Evolutionary conservation across 1,140 invertebrate species (phyloP).

Genomic region (Neodiprion virginianus): DNA sequence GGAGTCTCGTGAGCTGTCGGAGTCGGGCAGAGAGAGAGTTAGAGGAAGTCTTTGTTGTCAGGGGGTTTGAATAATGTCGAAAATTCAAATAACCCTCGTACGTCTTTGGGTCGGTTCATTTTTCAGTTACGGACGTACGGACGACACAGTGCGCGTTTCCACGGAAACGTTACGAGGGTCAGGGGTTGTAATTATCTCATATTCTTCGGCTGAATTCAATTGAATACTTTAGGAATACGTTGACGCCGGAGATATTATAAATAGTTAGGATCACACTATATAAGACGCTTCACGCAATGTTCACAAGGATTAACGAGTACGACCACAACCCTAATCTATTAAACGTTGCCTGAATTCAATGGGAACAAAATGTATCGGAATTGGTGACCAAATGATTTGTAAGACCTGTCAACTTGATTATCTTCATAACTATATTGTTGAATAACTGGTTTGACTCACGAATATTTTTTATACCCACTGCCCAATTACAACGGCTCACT

Average conservation of each 20-base stretch:
- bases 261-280: not conserved
- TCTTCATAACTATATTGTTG: not conserved
- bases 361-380: not conserved
- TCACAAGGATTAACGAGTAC: not conserved
- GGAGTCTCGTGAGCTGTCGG: not conserved
- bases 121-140: not conserved
- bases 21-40: not conserved
- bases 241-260: not conserved
- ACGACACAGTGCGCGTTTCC: not conserved
- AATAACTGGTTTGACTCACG: too few relatives aligned
- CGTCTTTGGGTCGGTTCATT: not conserved
- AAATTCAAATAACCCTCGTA: slow-evolving; percentile 3
- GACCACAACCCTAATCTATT: not conserved
- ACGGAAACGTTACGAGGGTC: slow-evolving; percentile 5
- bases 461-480: too few relatives aligned
- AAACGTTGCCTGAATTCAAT: too few relatives aligned
- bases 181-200: slow-evolving; percentile 4
- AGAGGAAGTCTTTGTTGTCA: slow-evolving; percentile 2
- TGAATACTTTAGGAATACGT: not conserved
- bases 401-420: not conserved
- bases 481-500: too few relatives aligned
- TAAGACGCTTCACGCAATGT: not conserved
- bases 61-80: slow-evolving; percentile 1
- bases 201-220: not conserved
- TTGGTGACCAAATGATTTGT: not conserved